Evolutionary conservation across 35 echinoderm and acorn worm genomes (phyloP).

Genomic region (Patiria miniata): DNA sequence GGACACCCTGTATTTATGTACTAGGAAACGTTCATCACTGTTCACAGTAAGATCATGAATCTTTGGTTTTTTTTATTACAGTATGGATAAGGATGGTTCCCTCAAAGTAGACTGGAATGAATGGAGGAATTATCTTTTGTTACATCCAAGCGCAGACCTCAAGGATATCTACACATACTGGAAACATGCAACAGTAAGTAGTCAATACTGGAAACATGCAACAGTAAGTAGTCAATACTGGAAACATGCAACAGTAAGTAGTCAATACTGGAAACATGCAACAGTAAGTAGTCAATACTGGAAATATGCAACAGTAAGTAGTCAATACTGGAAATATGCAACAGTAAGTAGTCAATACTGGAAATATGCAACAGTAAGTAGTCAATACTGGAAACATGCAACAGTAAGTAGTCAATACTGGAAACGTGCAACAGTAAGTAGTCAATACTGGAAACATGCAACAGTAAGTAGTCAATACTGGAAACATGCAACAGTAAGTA

Average conservation of each 20-base stretch:
- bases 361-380: constrained; percentile 90
- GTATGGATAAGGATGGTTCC: constrained; percentile 98
- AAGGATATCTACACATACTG: constrained; percentile 93
- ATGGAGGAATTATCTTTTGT: constrained; percentile 92
- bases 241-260: constrained; percentile 97
- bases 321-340: constrained; percentile 90
- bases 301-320: constrained; percentile 96
- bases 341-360: constrained; percentile 65
- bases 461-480: too few relatives aligned
- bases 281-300: constrained; percentile 88
- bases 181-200: constrained; percentile 98
- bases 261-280: constrained; percentile 93
- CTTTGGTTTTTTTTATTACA: constrained; percentile 43
- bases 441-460: too few relatives aligned
- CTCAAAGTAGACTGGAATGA: constrained; percentile 96
- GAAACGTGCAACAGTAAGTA: too few relatives aligned
- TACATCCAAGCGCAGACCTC: constrained; percentile 93
- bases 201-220: constrained; percentile 72
- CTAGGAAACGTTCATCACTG: too few relatives aligned
- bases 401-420: constrained; percentile 65
- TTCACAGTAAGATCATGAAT: too few relatives aligned
- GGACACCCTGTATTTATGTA: too few relatives aligned
- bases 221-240: constrained; percentile 88
- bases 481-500: constrained; percentile 99
- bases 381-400: not conserved